Percentiles rank a stretch among this genome's conserved stretches.
Evolutionary conservation across 2,888 invertebrate species (phyloP).

Genomic region (Scaptomyza parva): DNA sequence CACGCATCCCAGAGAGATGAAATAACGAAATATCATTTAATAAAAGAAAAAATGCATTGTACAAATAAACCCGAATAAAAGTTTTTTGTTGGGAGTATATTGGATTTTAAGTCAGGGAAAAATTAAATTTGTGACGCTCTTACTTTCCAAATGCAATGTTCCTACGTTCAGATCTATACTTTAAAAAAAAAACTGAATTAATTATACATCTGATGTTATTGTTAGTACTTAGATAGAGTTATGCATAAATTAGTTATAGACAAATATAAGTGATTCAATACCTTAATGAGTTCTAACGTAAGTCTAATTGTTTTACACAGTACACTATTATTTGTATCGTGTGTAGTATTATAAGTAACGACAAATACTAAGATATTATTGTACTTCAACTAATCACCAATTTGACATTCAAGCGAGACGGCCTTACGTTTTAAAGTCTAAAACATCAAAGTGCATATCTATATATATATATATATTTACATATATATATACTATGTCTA

Average conservation of each 20-base stretch:
- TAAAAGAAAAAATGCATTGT: conserved; percentile 32
- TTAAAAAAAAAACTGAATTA: neutral
- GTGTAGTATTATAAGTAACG: conserved; percentile 51
- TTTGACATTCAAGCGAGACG: conserved; percentile 75
- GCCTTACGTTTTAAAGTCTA: conserved; percentile 72
- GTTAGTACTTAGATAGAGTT: neutral
- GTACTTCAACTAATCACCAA: conserved; percentile 72
- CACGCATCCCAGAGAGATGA: conserved; percentile 87
- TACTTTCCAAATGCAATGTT: neutral
- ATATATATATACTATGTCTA: conserved; percentile 19
- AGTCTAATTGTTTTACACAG: conserved; percentile 4
- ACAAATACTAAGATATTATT: conserved; percentile 64
- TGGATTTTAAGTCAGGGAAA: no score
- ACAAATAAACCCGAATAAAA: conserved; percentile 1
- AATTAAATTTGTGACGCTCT: neutral
- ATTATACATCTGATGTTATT: conserved; percentile 5
- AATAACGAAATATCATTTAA: conserved; percentile 30
- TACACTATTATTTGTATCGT: conserved; percentile 32
- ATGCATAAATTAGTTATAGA: neutral
- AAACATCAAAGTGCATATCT: conserved; percentile 55
- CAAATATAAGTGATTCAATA: conserved; percentile 1
- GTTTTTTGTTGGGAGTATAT: neutral
- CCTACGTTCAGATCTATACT: neutral
- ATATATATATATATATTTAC: conserved; percentile 17
- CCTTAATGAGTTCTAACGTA: conserved; percentile 12